Evolutionary conservation across 2,888 invertebrate genomes (phyloP), one percentile per base, ranked within the genome.

Genomic region (Caenorhabditis parvicauda): DNA sequence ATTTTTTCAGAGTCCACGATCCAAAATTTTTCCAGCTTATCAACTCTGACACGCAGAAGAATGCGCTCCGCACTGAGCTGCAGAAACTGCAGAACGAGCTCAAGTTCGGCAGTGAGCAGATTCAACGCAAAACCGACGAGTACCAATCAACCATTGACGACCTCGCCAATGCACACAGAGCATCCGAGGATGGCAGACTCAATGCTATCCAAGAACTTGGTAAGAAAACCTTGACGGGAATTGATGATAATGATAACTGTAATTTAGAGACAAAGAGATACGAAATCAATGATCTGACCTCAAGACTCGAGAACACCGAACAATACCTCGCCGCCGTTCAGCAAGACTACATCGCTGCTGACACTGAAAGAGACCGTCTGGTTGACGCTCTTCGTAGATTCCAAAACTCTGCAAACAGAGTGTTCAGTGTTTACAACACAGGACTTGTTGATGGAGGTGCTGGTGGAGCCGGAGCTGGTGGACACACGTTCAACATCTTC

Each of bases 91-190:
- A 71, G 27, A 68, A 75, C 41, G 79, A 79, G 47, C 64, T 79
- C 22, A 76, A 76, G 49, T 79, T 79, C 56, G 76, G 76, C 35
- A 72, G 74, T 43, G 79, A 78, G 44, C 79, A 79, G 48, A 78
- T 79, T 64, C 64, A 68, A 50, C 67, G 79, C 32, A 79, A 79
- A 60, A 75, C 70, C 19, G 79, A 79, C 43, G 79, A 79, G 49
- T 79, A 76, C 59, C 73, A 76, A 39, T 67, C 66, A 0, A 73
- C 77, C 6, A 62, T 79, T 43, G 76, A 78, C 35, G 77, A 80
- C 44, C 63, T 79, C 52, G 66, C 76, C 32, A 75, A 76, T 43
- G 74, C 76, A 12, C 79, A 79, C 25, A 59, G 79, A 17, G 66
- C 64, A 9, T 64, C 75, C 22, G 79, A 79, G 41, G 79, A 79